Base-by-base conservation (phyloP, 2,888 invertebrate species). In the Trachelus tabidus region DNA sequence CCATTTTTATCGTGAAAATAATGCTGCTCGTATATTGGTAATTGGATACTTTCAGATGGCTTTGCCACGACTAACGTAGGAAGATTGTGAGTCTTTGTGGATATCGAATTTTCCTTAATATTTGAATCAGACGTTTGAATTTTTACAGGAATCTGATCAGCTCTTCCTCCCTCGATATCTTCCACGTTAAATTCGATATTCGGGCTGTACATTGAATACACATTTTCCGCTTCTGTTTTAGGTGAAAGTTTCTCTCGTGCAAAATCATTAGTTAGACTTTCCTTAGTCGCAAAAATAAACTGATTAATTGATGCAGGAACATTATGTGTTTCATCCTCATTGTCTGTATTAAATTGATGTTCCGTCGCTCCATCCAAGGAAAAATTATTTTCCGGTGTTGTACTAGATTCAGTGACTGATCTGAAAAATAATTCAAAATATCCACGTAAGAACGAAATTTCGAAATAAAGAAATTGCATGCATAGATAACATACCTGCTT, bases 121-220 rank as follows among this genome's bases (percentile, higher is more conserved):
- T 40, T 40, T 15, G 40, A 40, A 40, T 40, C 40, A 2, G 40
- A 40, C 1, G n/a, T 40, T 9, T 6, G 12, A 33, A 77, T 31
- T 75, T 76, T 78, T n/a, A 69, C 37, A 35, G 78, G 76, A 56
- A 74, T n/a, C 73, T 78, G 76, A 31, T 77, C 76, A 2, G 33
- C 71, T 35, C 37, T 79, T 35, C n/a, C 77, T 12, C 78, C 34
- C 73, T 15, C 11, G 33, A 73, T 73, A 11, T 83, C 79, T 37
- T 83, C 82, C 12, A 30, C 11, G 34, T 78, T 31, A 30, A 81
- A 84, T 1, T 77, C 76, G 33, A 79, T 73, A 34, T 81, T 73
- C 23, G 83, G 80, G 3, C 77, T 83, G 78, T 84, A 81, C 3
- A 77, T 69, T 12, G 82, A 80, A 79, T 82, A 81, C 3, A 79